phyloP scores from a whole-genome alignment of 2,113 vertebrate genomes.

The Smithornis capensis region DNA sequence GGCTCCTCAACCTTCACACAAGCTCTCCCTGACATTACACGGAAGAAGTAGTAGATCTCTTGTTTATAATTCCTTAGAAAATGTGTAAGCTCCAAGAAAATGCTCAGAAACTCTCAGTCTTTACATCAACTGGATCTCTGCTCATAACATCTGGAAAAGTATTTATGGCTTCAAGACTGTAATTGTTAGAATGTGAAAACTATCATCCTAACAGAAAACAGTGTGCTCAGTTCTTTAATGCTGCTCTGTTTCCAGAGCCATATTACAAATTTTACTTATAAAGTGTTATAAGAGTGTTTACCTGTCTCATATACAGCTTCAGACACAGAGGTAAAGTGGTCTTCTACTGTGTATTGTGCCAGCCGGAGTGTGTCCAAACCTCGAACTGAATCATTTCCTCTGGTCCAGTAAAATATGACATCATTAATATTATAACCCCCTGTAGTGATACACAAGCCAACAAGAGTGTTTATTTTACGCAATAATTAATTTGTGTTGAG shows the following conservation, averaged over 20 bases:
- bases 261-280: background rate
- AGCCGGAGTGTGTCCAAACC: conserved; percentile 83
- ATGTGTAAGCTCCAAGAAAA: background rate
- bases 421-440: conserved; percentile 92
- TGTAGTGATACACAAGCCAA: conserved; percentile 48
- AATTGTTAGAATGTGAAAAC: background rate
- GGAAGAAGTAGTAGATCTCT: background rate
- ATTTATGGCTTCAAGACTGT: background rate
- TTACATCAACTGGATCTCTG: background rate
- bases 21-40: background rate
- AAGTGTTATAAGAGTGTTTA: background rate
- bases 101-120: background rate
- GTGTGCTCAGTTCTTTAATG: background rate
- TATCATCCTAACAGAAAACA: background rate
- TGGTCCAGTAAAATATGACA: conserved; percentile 90
- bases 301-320: conserved; percentile 91
- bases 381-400: conserved; percentile 89
- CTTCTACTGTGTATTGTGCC: conserved; percentile 89
- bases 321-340: conserved; percentile 87
- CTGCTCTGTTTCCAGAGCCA: background rate
- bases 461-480: conserved; percentile 1
- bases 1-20: background rate
- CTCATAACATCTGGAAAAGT: background rate
- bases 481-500: background rate
- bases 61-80: background rate